Percentiles rank a stretch among this genome's conserved stretches.
Evolutionary conservation across 2,888 invertebrate genomes (phyloP).

Genomic region (Cerastoderma edule): DNA sequence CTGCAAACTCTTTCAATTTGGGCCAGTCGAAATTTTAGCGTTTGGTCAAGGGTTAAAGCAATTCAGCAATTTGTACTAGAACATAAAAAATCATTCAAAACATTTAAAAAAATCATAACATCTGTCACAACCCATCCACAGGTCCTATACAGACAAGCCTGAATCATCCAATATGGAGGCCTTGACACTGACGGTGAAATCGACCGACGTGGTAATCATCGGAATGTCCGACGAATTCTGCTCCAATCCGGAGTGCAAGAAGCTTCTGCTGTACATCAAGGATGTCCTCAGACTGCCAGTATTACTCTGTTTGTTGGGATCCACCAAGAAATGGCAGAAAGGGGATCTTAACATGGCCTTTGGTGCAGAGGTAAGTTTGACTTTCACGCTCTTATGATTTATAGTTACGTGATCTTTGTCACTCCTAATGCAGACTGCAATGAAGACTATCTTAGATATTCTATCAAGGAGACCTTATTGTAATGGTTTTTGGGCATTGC

Average conservation of each 20-base stretch:
- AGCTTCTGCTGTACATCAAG: conserved; percentile 73
- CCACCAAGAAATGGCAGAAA: conserved; percentile 75
- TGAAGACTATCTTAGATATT: too few relatives aligned
- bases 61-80: too few relatives aligned
- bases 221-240: conserved; percentile 81
- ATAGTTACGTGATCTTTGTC: not conserved
- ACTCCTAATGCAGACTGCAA: too few relatives aligned
- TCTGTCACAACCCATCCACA: conserved; percentile 51
- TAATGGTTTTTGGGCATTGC: too few relatives aligned
- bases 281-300: conserved; percentile 76
- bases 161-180: conserved; percentile 74
- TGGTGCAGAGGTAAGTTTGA: conserved; percentile 66
- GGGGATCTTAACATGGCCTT: conserved; percentile 70
- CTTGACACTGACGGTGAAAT: conserved; percentile 74
- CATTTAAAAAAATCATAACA: too few relatives aligned
- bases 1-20: too few relatives aligned
- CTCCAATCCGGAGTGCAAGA: conserved; percentile 67
- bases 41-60: too few relatives aligned
- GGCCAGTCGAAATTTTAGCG: too few relatives aligned
- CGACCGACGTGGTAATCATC: conserved; percentile 75
- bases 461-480: too few relatives aligned
- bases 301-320: conserved; percentile 75
- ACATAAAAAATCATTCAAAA: too few relatives aligned
- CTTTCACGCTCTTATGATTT: not conserved
- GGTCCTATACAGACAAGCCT: conserved; percentile 75